Evolutionary conservation across 2,888 invertebrate species (phyloP).

Genomic region (Ctenicera cuprea): DNA sequence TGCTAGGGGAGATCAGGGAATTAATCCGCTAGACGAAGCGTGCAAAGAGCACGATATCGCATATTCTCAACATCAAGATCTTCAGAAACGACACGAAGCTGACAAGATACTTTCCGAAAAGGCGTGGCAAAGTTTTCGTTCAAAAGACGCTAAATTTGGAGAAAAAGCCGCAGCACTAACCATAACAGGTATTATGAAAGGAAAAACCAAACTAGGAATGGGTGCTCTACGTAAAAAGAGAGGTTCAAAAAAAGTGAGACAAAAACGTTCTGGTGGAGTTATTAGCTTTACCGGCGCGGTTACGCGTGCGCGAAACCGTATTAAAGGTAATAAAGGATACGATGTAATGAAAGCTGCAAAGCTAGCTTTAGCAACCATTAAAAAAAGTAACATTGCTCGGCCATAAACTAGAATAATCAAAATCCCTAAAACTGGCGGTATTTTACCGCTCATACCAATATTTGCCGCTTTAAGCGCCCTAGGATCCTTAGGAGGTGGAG

Average conservation of each 20-base stretch:
- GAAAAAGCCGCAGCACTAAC: conserved; percentile 63
- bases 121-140: conserved; percentile 62
- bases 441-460: conserved; percentile 64
- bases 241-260: conserved; percentile 51
- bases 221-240: conserved; percentile 50
- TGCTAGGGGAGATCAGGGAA: conserved; percentile 64
- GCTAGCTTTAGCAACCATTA: not conserved
- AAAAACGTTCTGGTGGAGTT: no score
- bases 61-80: conserved; percentile 57
- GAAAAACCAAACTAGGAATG: conserved; percentile 62
- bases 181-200: conserved; percentile 64
- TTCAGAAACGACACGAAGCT: conserved; percentile 62
- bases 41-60: conserved; percentile 66
- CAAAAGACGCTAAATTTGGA: conserved; percentile 61
- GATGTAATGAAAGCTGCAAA: not conserved
- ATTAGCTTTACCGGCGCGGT: not conserved
- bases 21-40: conserved; percentile 63
- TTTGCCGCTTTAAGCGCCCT: conserved; percentile 66
- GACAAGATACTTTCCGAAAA: conserved; percentile 64
- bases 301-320: not conserved
- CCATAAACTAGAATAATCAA: conserved; percentile 57
- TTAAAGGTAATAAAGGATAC: not conserved
- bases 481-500: conserved; percentile 66
- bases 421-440: conserved; percentile 65
- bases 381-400: not conserved